Percentiles rank a stretch among this genome's conserved stretches.
phyloP scores from a whole-genome alignment of 2,113 vertebrate genomes.

The Rhea pennata region DNA sequence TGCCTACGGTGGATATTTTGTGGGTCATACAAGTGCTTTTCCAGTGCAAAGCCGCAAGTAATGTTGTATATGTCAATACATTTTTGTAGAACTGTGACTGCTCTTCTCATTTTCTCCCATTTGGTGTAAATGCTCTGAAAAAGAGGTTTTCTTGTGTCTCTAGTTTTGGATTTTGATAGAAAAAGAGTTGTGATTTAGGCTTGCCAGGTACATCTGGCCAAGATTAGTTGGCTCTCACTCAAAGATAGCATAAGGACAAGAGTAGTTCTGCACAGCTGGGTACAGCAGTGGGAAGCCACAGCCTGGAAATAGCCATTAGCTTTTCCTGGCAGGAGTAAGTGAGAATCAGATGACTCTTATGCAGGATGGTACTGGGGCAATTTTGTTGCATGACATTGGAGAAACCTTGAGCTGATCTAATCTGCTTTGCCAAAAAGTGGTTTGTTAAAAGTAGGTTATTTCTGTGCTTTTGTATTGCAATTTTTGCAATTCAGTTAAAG shows the following conservation, averaged over 20 bases:
- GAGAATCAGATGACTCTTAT: not conserved
- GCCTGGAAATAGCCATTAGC: conserved; percentile 54
- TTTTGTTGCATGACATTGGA: conserved; percentile 46
- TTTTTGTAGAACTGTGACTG: not conserved
- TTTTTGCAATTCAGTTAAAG: not conserved
- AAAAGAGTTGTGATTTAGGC: not conserved
- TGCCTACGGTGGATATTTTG: not conserved
- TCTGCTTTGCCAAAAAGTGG: not conserved
- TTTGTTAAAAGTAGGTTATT: not conserved
- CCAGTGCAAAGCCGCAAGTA: not conserved
- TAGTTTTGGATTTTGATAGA: not conserved
- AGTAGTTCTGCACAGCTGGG: conserved; percentile 62
- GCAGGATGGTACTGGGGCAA: not conserved
- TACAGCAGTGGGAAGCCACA: not conserved
- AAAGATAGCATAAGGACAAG: conserved; percentile 52
- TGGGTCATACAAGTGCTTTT: not conserved
- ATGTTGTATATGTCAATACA: not conserved
- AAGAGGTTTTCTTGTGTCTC: not conserved
- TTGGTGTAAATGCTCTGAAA: not conserved
- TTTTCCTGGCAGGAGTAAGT: conserved; percentile 15
- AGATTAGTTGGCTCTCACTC: conserved; percentile 26
- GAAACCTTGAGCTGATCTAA: conserved; percentile 40
- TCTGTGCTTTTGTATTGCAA: not conserved
- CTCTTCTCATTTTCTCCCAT: not conserved
- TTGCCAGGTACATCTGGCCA: not conserved